Conservation (phyloP, 2,797 vertebrate genomes). For the Oreortyx pictus region DNA sequence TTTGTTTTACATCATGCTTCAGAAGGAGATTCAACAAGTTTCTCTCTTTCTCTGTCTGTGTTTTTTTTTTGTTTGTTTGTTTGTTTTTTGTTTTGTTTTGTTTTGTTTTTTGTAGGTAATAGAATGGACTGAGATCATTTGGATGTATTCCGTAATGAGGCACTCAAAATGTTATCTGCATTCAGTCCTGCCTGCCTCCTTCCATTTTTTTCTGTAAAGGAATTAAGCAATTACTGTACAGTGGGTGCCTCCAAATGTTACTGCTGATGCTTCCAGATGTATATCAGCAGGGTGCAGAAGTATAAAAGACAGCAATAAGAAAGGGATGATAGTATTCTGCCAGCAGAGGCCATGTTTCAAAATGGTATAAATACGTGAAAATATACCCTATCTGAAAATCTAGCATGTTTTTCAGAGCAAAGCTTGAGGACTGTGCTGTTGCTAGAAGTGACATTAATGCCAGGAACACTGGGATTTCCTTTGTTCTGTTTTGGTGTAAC, state of each 20-base stretch:
- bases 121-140: background rate
- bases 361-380: background rate
- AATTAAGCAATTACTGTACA: constrained; percentile 2
- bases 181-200: background rate
- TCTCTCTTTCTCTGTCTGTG: background rate
- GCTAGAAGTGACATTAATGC: background rate
- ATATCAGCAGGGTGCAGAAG: background rate
- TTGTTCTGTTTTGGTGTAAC: background rate
- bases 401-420: background rate
- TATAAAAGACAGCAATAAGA: background rate
- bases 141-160: background rate
- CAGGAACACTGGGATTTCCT: background rate
- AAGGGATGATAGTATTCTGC: background rate
- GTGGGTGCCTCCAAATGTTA: background rate
- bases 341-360: background rate
- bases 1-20: background rate
- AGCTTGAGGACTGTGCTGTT: background rate
- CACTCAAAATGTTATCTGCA: background rate
- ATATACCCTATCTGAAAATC: background rate
- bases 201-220: background rate
- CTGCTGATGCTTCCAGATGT: background rate
- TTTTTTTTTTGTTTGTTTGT: background rate
- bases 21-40: background rate
- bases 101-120: background rate
- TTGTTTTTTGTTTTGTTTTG: background rate